A percentile compares a stretch with the other conserved stretches of the same genome.
These are phyloP conservation scores for Micrastur ruficollis DNA, from an alignment of 2,797 vertebrate genomes.

Conservation along the genomic window DNA sequence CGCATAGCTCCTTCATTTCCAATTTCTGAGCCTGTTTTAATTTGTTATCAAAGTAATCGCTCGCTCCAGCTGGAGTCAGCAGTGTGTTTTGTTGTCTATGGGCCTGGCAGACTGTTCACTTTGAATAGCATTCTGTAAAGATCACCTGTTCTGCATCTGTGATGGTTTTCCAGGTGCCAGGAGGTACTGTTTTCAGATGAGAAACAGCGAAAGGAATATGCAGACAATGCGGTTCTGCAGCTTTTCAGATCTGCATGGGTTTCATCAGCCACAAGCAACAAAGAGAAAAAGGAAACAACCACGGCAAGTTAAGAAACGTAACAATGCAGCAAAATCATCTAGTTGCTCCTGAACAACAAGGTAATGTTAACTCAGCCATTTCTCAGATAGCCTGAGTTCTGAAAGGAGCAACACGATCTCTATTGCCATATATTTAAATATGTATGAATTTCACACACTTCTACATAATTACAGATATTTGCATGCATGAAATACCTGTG, in stretches of 20 bases:
- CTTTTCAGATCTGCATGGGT: constrained; percentile 27
- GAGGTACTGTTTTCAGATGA: constrained; percentile 55
- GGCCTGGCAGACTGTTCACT: constrained; percentile 71
- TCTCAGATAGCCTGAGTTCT: background rate
- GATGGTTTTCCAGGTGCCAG: constrained; percentile 67
- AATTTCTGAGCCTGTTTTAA: constrained; percentile 78
- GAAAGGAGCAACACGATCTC: background rate
- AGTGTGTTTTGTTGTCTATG: constrained; percentile 69
- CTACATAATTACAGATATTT: constrained; percentile 29
- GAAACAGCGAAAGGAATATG: constrained; percentile 55
- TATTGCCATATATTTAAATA: constrained; percentile 17
- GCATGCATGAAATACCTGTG: constrained; percentile 36
- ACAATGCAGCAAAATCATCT: constrained; percentile 23
- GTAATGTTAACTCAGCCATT: constrained; percentile 22
- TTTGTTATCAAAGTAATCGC: constrained; percentile 80
- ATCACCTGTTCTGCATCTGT: constrained; percentile 79
- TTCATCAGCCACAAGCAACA: constrained; percentile 24
- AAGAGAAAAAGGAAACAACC: constrained; percentile 18
- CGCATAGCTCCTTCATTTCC: constrained; percentile 73
- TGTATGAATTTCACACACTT: constrained; percentile 5
- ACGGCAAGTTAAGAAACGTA: background rate
- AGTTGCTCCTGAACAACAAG: background rate
- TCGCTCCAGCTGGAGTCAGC: constrained; percentile 69
- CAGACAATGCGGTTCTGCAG: constrained; percentile 38
- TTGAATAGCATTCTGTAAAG: constrained; percentile 73